Evolutionary conservation across 2,888 invertebrate species (phyloP), one percentile per base, ranked within the genome.

Genomic region (Megaustenia siamemsis): DNA sequence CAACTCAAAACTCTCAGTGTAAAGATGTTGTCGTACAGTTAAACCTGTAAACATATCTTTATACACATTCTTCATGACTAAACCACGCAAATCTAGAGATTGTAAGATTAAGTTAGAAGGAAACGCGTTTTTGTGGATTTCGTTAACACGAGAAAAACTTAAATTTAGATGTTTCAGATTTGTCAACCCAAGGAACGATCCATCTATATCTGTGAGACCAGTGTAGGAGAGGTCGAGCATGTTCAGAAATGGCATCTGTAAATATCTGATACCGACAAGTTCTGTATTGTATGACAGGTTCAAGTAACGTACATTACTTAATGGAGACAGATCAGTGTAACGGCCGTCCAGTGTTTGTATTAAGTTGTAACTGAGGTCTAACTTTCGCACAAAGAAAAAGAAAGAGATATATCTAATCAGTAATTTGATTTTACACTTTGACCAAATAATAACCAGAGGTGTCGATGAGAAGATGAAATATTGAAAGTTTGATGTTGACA

Each of bases 21-120:
- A n/a, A n/a, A n/a, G n/a, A n/a, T n/a, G n/a, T n/a, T n/a, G n/a
- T n/a, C n/a, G n/a, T n/a, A n/a, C n/a, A n/a, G n/a, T n/a, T n/a
- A n/a, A n/a, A n/a, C n/a, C n/a, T n/a, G n/a, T n/a, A n/a, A n/a
- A n/a, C n/a, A n/a, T n/a, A n/a, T n/a, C n/a, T n/a, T n/a, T n/a
- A n/a, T n/a, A n/a, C n/a, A n/a, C n/a, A n/a, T n/a, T n/a, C n/a
- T n/a, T n/a, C n/a, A n/a, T n/a, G n/a, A n/a, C n/a, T n/a, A n/a
- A n/a, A n/a, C n/a, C n/a, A n/a, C n/a, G n/a, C n/a, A 84, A 40
- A 49, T 84, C 84, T 3, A 82, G 49, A 8, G 45, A 38, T n/a
- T 76, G 43, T 18, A 82, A 15, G 18, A 2, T 32, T 10, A 49
- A 49, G 21, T 66, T 12, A 5, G 21, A 0, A 15, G 66, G 38